Percentiles rank a stretch among this genome's conserved stretches.
Evolutionary conservation across 37 sponge, comb jelly and placozoan species (phyloP).

Genomic region (Agelas oroides): DNA sequence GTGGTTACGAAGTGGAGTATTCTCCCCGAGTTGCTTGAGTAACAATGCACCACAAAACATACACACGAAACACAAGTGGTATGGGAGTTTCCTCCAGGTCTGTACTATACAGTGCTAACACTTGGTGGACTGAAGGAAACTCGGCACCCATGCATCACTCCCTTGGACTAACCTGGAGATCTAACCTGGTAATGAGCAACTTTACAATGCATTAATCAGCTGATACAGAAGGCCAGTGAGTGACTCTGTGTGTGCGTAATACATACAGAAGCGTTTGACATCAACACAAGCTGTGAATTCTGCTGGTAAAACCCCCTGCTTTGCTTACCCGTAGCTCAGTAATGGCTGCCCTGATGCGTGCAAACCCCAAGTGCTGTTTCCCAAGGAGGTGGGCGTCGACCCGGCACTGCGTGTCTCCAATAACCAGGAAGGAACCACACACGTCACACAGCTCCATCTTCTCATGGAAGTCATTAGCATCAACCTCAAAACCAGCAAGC

Average conservation of each 20-base stretch:
- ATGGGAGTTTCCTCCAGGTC: too few species aligned
- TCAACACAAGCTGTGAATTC: too few species aligned
- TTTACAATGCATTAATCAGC: not conserved
- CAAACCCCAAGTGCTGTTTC: conserved; percentile 94
- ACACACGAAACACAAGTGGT: too few species aligned
- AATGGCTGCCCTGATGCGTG: conserved; percentile 78
- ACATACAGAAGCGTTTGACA: too few species aligned
- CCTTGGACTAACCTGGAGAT: conserved; percentile 28
- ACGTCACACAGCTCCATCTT: conserved; percentile 96
- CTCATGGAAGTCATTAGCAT: conserved; percentile 84
- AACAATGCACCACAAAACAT: too few species aligned
- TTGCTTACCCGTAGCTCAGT: conserved; percentile 80
- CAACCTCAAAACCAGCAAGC: conserved; percentile 78
- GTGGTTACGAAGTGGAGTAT: too few species aligned
- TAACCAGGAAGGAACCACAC: conserved; percentile 96
- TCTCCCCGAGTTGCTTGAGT: too few species aligned
- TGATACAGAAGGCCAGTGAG: not conserved
- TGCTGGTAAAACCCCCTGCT: too few species aligned
- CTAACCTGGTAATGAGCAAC: conserved; percentile 17
- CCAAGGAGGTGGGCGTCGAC: conserved; percentile 95
- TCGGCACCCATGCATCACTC: too few species aligned
- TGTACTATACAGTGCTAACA: too few species aligned
- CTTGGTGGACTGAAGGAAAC: too few species aligned
- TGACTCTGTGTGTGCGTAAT: not conserved
- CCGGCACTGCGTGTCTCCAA: conserved; percentile 90